Evolutionary conservation across 2,888 invertebrate species (phyloP).

Genomic region (Galerucella nymphaeae): DNA sequence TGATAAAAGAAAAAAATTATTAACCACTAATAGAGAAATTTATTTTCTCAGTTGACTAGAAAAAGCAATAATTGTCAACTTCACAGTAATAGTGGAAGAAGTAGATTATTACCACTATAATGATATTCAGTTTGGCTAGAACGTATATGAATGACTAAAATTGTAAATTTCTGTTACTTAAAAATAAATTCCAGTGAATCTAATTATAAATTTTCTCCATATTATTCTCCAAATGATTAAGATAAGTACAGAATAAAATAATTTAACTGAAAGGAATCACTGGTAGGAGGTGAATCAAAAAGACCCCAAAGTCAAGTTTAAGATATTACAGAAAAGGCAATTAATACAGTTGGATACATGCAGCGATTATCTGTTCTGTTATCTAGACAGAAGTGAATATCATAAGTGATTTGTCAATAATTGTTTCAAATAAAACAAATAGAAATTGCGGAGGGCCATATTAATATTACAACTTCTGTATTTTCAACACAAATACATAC

Average conservation of each 20-base stretch:
- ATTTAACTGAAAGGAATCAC: not conserved
- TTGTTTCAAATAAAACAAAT: slow-evolving; percentile 63
- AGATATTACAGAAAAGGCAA: slow-evolving; percentile 45
- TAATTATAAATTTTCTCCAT: too few relatives aligned
- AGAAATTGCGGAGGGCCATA: slow-evolving; percentile 50
- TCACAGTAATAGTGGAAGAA: too few relatives aligned
- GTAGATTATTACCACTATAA: too few relatives aligned
- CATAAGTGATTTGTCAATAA: slow-evolving; percentile 66
- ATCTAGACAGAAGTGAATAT: slow-evolving; percentile 61
- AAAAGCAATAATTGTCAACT: too few relatives aligned
- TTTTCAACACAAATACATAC: slow-evolving; percentile 52
- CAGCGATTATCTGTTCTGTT: slow-evolving; percentile 55
- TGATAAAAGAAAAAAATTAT: too few relatives aligned
- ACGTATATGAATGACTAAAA: too few relatives aligned
- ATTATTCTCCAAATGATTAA: too few relatives aligned
- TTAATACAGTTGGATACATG: slow-evolving; percentile 42
- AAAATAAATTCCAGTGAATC: too few relatives aligned
- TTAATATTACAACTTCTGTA: slow-evolving; percentile 52
- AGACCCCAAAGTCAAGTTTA: slow-evolving; percentile 24
- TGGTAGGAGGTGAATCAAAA: not conserved
- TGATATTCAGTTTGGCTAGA: too few relatives aligned
- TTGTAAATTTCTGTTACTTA: too few relatives aligned
- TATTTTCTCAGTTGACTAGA: too few relatives aligned
- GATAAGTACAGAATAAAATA: not conserved
- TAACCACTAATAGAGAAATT: too few relatives aligned